A percentile compares a stretch with the other conserved stretches of the same genome.
These are phyloP conservation scores for Lasiurus borealis DNA, from an alignment of 2,113 vertebrate genomes.

Conservation along the genomic window DNA sequence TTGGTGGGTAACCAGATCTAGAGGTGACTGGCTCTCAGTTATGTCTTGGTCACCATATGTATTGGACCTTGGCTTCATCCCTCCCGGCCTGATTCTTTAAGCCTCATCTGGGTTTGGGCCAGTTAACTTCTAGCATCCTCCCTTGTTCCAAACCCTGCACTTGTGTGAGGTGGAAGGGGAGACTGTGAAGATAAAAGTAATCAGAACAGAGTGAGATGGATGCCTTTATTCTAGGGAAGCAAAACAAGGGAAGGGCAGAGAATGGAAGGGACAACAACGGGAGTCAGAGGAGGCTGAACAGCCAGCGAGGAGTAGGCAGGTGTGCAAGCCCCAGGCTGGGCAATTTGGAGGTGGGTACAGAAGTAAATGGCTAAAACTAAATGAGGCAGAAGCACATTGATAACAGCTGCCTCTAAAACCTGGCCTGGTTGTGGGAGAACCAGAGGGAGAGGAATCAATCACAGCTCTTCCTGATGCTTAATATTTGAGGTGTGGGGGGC, in stretches of 20 bases:
- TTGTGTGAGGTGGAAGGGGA: background rate
- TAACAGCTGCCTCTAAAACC: background rate
- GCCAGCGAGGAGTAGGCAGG: background rate
- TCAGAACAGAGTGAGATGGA: background rate
- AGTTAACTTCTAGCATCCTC: background rate
- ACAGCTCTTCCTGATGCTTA: background rate
- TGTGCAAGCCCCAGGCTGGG: background rate
- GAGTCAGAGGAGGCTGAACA: background rate
- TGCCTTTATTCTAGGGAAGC: background rate
- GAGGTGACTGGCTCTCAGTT: background rate
- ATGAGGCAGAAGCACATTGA: background rate
- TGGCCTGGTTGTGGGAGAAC: background rate
- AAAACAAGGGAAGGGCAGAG: background rate
- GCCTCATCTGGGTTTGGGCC: background rate
- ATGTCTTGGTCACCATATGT: background rate
- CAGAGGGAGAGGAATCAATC: background rate
- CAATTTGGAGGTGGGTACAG: background rate
- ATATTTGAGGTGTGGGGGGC: constrained; percentile 17
- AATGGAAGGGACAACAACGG: background rate
- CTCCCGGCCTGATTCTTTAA: background rate
- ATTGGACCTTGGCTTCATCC: background rate
- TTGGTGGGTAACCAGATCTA: background rate
- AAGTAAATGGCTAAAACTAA: background rate
- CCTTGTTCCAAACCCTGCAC: background rate
- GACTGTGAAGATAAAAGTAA: background rate